Conservation (phyloP, 1,140 invertebrate species). For the Notospermus geniculatus region DNA sequence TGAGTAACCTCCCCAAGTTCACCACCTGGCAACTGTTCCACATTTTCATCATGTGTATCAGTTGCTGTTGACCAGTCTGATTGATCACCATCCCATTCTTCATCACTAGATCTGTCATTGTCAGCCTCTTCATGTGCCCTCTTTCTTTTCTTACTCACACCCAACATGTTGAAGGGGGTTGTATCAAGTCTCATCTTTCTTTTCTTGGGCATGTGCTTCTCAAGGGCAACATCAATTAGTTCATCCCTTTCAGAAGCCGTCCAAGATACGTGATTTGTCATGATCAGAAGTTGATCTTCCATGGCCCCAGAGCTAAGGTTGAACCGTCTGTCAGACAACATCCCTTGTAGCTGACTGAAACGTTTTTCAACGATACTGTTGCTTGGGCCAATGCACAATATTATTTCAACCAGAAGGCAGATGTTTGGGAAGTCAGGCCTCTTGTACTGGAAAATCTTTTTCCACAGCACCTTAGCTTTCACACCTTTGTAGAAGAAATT, state of each 20-base stretch:
- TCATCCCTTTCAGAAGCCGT: background rate
- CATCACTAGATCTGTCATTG: too few relatives aligned
- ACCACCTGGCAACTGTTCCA: too few relatives aligned
- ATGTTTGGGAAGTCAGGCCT: constrained; percentile 4
- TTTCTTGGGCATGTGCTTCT: too few relatives aligned
- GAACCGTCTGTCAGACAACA: constrained; percentile 4
- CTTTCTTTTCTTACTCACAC: too few relatives aligned
- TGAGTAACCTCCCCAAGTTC: too few relatives aligned
- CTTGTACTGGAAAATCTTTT: constrained; percentile 3
- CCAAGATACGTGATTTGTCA: constrained; percentile 1
- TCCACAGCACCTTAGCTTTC: background rate
- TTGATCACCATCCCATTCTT: too few relatives aligned
- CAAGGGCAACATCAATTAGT: too few relatives aligned
- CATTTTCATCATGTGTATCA: too few relatives aligned
- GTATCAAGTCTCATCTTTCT: too few relatives aligned
- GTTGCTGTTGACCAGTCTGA: too few relatives aligned
- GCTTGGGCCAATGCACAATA: constrained; percentile 8
- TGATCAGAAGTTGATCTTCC: constrained; percentile 4
- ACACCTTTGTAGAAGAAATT: constrained; percentile 3
- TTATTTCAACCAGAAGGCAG: constrained; percentile 5
- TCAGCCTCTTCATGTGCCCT: too few relatives aligned
- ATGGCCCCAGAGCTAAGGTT: background rate
- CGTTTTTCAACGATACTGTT: constrained; percentile 9
- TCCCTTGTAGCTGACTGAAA: constrained; percentile 1
- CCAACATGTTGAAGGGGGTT: too few relatives aligned